Evolutionary conservation across 2,113 vertebrate species (phyloP), one percentile per base, ranked within the genome.

Genomic region (Ciconia maguari): DNA sequence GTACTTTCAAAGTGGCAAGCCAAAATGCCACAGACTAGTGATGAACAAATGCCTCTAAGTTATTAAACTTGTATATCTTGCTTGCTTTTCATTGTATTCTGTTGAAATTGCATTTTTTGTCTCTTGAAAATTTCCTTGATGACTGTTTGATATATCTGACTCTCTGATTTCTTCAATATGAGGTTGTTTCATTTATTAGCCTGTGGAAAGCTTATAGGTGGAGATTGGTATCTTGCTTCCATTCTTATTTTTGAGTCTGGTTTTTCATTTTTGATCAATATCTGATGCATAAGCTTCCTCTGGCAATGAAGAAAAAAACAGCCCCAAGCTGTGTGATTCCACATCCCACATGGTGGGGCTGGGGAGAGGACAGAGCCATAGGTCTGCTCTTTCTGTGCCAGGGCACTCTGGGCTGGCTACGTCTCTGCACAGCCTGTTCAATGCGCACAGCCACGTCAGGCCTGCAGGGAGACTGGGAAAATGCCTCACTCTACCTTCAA

Each of bases 51-150:
- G 41, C 26, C 24, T 90, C 49, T 24, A 52, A 38, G 54, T 85
- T 93, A 90, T 91, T 96, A 71, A 92, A 93, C 29, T 82, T 79
- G 4, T 58, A 2, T 76, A 18, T 94, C 76, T 92, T 88, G 29
- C 61, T 95, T 74, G 77, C 42, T 95, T 92, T 89, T 74, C 41
- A 32, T 77, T 94, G 36, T 65, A 46, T 71, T 74, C 62, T 87
- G 61, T 75, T 65, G 81, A 87, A 86, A 83, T 82, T 88, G 7
- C 32, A 8, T 91, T 96, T 96, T 91, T 66, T 94, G 16, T 87
- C 42, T 69, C 38, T 85, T 62, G 46, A 58, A 92, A 55, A 77
- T 96, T 95, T 92, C 83, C 83, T 94, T 96, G 89, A 83, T 96
- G 91, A 87, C 83, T 71, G 21, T 75, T 75, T 93, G 79, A 83